These are phyloP conservation scores for Apamea sordens DNA, from an alignment of 2,888 invertebrate species.

Conservation along the genomic window DNA sequence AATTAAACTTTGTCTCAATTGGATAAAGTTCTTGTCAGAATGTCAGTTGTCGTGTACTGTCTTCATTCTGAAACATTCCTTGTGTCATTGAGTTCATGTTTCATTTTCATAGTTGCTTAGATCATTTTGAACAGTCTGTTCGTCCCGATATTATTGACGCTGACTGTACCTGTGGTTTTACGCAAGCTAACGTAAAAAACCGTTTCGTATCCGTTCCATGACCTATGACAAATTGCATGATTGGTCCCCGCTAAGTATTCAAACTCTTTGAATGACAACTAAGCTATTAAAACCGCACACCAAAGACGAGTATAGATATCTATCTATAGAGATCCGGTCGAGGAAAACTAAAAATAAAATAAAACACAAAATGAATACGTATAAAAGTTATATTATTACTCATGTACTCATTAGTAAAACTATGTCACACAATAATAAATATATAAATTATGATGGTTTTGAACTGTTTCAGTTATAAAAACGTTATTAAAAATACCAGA, in stretches of 20 bases:
- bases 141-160: no score
- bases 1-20: no score
- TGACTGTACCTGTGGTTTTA: not conserved
- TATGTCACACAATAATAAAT: slow-evolving; percentile 1
- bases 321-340: not conserved
- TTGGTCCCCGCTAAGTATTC: not conserved
- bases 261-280: not conserved
- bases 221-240: not conserved
- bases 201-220: not conserved
- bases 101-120: no score
- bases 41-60: no score
- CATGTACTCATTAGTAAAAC: slow-evolving; percentile 32
- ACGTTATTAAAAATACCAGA: not conserved
- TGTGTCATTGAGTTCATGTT: no score
- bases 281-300: slow-evolving; percentile 12
- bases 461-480: slow-evolving; percentile 36
- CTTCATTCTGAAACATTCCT: no score
- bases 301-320: slow-evolving; percentile 14
- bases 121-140: no score
- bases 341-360: slow-evolving; percentile 35
- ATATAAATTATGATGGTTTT: slow-evolving; percentile 30
- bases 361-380: slow-evolving; percentile 41
- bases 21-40: no score
- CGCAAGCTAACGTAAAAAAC: not conserved
- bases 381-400: slow-evolving; percentile 40